phyloP scores from a whole-genome alignment of 2,113 vertebrate species.

The Tragelaphus scriptus region DNA sequence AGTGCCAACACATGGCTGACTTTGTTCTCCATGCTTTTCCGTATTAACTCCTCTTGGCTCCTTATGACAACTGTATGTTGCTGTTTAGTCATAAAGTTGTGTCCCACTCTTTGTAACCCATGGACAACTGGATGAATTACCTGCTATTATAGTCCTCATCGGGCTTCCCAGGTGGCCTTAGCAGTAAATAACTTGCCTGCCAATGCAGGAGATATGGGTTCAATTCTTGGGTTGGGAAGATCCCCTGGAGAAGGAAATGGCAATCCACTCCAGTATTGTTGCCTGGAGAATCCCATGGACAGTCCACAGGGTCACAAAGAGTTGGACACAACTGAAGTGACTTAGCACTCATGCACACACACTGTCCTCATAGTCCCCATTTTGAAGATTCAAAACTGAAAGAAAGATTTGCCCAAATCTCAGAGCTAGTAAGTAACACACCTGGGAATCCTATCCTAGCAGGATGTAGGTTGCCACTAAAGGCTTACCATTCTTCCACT shows the following conservation, averaged over 20 bases:
- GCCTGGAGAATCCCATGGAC: background rate
- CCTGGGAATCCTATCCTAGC: too few relatives aligned
- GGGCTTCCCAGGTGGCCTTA: background rate
- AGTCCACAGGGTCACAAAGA: background rate
- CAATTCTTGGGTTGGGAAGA: background rate
- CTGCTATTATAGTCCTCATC: background rate
- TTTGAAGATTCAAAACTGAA: background rate
- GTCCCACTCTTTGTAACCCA: background rate
- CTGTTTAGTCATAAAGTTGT: background rate
- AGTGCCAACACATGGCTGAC: background rate
- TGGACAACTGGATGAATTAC: background rate
- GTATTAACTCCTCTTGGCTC: background rate
- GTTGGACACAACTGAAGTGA: background rate
- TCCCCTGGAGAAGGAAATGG: background rate
- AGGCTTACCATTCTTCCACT: too few relatives aligned
- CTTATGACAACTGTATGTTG: background rate
- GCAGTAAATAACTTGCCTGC: background rate
- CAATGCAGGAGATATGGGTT: background rate
- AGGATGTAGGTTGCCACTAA: background rate
- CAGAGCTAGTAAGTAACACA: background rate
- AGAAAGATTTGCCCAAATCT: background rate
- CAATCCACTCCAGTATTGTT: background rate
- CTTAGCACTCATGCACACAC: background rate
- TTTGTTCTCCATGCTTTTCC: rapidly evolving
- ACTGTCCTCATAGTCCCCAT: too few relatives aligned